Evolutionary conservation across 2,797 vertebrate genomes (phyloP).

Genomic region (Adrianichthys oophorus): DNA sequence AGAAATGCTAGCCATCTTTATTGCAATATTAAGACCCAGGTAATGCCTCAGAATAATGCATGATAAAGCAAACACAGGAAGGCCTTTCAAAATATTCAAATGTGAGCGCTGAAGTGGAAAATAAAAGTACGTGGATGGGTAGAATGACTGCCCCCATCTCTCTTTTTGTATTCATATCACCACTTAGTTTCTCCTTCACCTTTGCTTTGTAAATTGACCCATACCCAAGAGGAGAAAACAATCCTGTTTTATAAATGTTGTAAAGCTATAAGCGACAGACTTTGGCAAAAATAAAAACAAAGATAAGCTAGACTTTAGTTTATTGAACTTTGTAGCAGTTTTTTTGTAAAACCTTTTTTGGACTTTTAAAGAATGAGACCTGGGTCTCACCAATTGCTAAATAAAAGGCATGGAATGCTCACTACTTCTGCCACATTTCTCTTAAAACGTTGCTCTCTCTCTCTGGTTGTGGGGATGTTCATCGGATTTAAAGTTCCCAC

Average conservation of each 20-base stretch:
- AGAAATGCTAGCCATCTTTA: conserved; percentile 73
- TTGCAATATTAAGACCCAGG: conserved; percentile 71
- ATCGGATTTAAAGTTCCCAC: no score
- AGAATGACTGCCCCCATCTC: conserved; percentile 71
- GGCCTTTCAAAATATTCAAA: conserved; percentile 82
- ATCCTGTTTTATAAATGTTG: conserved; percentile 20
- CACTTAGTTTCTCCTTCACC: conserved; percentile 52
- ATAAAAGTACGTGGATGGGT: conserved; percentile 75
- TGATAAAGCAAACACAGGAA: conserved; percentile 83
- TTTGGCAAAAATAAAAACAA: background rate
- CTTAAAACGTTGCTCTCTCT: no score
- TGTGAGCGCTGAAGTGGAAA: conserved; percentile 79
- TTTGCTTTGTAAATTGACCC: conserved; percentile 67
- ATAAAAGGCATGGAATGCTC: no score
- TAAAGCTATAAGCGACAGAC: background rate
- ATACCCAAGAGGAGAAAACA: conserved; percentile 32
- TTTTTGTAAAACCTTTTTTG: no score
- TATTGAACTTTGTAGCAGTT: no score
- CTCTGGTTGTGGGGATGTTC: no score
- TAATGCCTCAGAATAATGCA: conserved; percentile 82
- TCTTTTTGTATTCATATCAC: conserved; percentile 67
- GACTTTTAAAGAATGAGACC: no score
- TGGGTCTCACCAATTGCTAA: no score
- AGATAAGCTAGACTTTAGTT: no score
- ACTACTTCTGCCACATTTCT: no score